A percentile compares a stretch with the other conserved stretches of the same genome.
These are phyloP conservation scores for Netelia inedita DNA, from an alignment of 2,888 invertebrate genomes.

Conservation along the genomic window DNA sequence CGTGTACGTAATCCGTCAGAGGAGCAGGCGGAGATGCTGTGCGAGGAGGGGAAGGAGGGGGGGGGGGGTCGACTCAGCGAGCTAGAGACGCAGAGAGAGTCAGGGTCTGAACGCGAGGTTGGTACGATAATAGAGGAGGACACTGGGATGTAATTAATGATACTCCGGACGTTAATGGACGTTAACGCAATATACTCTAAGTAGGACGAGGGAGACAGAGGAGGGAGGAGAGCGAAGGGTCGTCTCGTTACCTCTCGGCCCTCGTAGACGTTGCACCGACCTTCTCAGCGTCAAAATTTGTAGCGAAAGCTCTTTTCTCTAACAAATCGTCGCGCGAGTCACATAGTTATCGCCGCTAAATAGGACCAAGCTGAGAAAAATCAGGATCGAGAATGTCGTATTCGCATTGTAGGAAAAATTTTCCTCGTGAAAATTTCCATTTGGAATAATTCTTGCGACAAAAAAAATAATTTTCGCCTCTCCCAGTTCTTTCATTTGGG, in stretches of 20 bases:
- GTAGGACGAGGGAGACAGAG: slow-evolving; percentile 57
- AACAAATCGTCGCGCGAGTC: background rate
- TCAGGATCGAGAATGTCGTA: too few relatives aligned
- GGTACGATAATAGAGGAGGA: slow-evolving; percentile 67
- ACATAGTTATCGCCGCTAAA: too few relatives aligned
- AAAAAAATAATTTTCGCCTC: too few relatives aligned
- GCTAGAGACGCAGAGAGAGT: slow-evolving; percentile 40
- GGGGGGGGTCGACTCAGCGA: slow-evolving; percentile 13
- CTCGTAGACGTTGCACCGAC: slow-evolving; percentile 18
- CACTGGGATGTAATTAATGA: slow-evolving; percentile 70
- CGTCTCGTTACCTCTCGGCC: slow-evolving; percentile 46
- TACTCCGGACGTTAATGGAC: slow-evolving; percentile 68
- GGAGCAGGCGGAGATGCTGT: background rate
- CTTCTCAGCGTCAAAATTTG: slow-evolving; percentile 48
- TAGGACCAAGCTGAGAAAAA: too few relatives aligned
- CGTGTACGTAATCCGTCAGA: slow-evolving; percentile 49
- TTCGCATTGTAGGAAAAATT: too few relatives aligned
- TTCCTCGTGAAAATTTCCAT: too few relatives aligned
- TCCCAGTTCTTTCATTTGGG: slow-evolving; percentile 9
- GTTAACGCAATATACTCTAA: slow-evolving; percentile 71
- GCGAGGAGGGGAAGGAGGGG: slow-evolving; percentile 18
- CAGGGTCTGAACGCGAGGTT: slow-evolving; percentile 68
- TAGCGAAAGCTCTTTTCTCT: slow-evolving; percentile 18
- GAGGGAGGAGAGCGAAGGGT: background rate
- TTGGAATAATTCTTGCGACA: too few relatives aligned